Evolutionary conservation across 2,113 vertebrate genomes (phyloP).

Genomic region (Spilogale gracilis): DNA sequence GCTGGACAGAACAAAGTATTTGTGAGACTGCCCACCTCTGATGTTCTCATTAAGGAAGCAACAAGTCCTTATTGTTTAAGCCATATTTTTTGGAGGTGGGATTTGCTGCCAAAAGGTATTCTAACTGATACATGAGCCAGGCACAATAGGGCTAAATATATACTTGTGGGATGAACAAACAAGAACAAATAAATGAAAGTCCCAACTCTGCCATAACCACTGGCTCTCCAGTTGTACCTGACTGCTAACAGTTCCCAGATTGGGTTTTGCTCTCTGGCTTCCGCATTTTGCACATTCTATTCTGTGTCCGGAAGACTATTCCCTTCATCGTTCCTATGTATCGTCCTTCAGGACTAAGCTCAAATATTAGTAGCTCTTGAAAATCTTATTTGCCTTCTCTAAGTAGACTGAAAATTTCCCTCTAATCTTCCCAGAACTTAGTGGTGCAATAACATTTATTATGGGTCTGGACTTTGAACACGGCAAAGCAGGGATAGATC

Average conservation of each 20-base stretch:
- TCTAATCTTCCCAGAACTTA: background rate
- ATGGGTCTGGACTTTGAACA: background rate
- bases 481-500: rapidly evolving
- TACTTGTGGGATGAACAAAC: background rate
- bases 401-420: background rate
- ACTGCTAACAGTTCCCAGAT: background rate
- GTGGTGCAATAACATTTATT: background rate
- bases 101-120: background rate
- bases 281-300: background rate
- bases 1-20: background rate
- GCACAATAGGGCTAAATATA: background rate
- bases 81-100: background rate
- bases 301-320: background rate
- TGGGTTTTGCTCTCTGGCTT: background rate
- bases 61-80: background rate
- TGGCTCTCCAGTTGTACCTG: background rate
- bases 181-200: background rate
- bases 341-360: background rate
- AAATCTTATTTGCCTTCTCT: background rate
- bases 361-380: background rate
- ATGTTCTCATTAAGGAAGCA: background rate
- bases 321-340: background rate
- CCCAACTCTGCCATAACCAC: background rate
- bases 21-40: background rate
- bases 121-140: background rate